Evolutionary conservation across 2,888 invertebrate species (phyloP).

Genomic region (Drosophila mimetica): DNA sequence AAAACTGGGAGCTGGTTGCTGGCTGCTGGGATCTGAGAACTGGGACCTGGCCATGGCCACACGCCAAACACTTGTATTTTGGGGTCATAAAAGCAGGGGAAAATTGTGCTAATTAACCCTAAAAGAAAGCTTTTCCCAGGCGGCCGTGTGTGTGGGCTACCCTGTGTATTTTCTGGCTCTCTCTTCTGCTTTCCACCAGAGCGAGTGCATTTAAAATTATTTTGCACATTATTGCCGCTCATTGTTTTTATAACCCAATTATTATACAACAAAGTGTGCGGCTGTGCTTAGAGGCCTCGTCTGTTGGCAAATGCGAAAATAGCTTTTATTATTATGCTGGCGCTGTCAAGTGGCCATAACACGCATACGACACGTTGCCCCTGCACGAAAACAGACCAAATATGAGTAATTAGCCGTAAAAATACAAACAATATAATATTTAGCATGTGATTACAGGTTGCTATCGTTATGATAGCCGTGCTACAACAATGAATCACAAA

Average conservation of each 20-base stretch:
- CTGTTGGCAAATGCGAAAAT: constrained; percentile 46
- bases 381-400: constrained; percentile 20
- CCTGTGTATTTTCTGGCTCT: constrained; percentile 33
- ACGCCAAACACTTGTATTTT: constrained; percentile 74
- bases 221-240: constrained; percentile 75
- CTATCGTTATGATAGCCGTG: constrained; percentile 45
- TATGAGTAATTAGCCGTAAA: constrained; percentile 62
- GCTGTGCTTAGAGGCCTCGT: constrained; percentile 8
- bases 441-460: constrained; percentile 46
- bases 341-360: constrained; percentile 62
- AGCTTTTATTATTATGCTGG: constrained; percentile 49
- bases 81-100: constrained; percentile 73
- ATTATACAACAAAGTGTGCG: constrained; percentile 46
- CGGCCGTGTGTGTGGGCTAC: constrained; percentile 49
- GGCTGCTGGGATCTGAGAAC: neutral
- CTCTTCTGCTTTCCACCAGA: neutral
- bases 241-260: constrained; percentile 76
- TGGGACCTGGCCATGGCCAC: constrained; percentile 62
- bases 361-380: constrained; percentile 63
- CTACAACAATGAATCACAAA: constrained; percentile 69
- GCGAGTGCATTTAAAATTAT: constrained; percentile 69
- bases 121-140: constrained; percentile 59
- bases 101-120: constrained; percentile 80
- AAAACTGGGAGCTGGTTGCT: constrained; percentile 38
- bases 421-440: constrained; percentile 57